phyloP scores from a whole-genome alignment of 2,888 invertebrate species.

The Apomyelois bistriatella region DNA sequence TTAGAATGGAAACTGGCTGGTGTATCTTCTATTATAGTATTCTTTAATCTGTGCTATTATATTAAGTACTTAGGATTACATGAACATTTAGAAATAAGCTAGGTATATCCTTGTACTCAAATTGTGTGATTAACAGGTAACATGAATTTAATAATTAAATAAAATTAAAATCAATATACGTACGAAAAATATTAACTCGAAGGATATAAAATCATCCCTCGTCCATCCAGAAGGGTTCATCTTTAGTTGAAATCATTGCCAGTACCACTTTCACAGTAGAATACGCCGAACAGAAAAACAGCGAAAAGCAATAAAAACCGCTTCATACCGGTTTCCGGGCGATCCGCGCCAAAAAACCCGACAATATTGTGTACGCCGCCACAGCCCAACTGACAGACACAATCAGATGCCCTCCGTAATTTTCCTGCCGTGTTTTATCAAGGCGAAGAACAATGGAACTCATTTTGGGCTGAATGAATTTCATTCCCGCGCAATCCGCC shows the following conservation, averaged over 20 bases:
- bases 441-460: conserved; percentile 60
- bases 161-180: too few species aligned
- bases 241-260: background rate
- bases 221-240: too few species aligned
- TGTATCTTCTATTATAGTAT: too few species aligned
- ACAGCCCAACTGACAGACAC: conserved; percentile 57
- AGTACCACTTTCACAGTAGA: background rate
- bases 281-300: background rate
- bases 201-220: too few species aligned
- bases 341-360: conserved; percentile 37
- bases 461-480: conserved; percentile 72
- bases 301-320: conserved; percentile 2
- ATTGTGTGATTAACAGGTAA: too few species aligned
- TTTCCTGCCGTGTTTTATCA: conserved; percentile 74
- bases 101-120: too few species aligned
- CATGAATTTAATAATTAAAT: too few species aligned
- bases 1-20: too few species aligned
- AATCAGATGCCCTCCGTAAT: conserved; percentile 58
- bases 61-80: too few species aligned
- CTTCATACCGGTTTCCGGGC: conserved; percentile 21
- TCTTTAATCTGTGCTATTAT: too few species aligned
- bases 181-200: too few species aligned
- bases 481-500: conserved; percentile 62
- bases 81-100: too few species aligned
- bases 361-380: conserved; percentile 47